Evolutionary conservation across 1,140 invertebrate species (phyloP).

Genomic region (Rhysida immarginata): DNA sequence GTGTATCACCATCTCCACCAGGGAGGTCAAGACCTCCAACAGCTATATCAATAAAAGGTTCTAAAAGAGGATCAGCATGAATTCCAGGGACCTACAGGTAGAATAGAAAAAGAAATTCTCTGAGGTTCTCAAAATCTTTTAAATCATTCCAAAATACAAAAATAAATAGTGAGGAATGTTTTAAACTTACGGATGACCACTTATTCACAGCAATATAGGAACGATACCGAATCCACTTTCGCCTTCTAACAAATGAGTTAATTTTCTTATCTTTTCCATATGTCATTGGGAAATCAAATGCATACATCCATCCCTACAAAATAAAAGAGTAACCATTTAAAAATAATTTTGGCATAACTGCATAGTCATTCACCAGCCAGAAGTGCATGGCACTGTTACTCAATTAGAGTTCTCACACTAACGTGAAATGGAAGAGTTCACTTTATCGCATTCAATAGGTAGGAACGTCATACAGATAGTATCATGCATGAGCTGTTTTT

Average conservation of each 20-base stretch:
- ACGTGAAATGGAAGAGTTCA: too few relatives aligned
- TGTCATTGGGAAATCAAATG: slow-evolving; percentile 75
- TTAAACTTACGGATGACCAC: slow-evolving; percentile 63
- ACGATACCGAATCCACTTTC: slow-evolving; percentile 75
- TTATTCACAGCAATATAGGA: slow-evolving; percentile 74
- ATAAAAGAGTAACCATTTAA: neutral
- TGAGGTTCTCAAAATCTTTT: too few relatives aligned
- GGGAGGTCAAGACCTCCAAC: slow-evolving; percentile 68
- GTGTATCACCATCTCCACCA: slow-evolving; percentile 48
- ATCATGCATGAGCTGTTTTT: too few relatives aligned
- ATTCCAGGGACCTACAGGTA: slow-evolving; percentile 3
- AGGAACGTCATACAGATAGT: too few relatives aligned
- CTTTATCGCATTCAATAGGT: too few relatives aligned
- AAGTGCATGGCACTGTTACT: too few relatives aligned
- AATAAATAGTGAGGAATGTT: too few relatives aligned
- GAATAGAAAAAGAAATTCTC: too few relatives aligned
- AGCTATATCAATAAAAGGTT: slow-evolving; percentile 65
- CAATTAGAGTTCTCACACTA: too few relatives aligned
- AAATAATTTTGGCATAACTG: too few relatives aligned
- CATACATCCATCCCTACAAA: slow-evolving; percentile 72
- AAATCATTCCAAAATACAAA: too few relatives aligned
- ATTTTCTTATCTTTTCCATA: slow-evolving; percentile 66
- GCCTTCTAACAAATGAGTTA: slow-evolving; percentile 61
- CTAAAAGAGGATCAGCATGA: slow-evolving; percentile 30
- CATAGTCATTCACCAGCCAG: too few relatives aligned